These are phyloP conservation scores for Hydrocynus forskahlii DNA, from an alignment of 2,797 vertebrate species.

Conservation along the genomic window DNA sequence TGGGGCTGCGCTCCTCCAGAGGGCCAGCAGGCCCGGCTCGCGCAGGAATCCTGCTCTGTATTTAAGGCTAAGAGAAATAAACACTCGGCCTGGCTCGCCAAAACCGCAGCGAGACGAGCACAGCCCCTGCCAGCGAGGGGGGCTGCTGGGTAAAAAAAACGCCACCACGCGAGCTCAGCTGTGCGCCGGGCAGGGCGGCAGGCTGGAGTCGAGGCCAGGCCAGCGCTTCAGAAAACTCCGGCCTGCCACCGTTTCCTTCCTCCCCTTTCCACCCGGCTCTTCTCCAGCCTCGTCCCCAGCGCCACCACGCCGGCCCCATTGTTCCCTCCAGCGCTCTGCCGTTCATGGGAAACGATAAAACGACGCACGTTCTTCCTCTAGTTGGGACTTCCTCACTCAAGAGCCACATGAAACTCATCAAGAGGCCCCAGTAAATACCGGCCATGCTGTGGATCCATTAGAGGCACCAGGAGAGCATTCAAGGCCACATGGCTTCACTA, in stretches of 20 bases:
- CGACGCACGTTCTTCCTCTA: constrained; percentile 49
- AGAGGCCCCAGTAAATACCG: not conserved
- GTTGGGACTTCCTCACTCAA: constrained; percentile 42
- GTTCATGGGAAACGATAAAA: constrained; percentile 54
- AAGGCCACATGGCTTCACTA: not conserved
- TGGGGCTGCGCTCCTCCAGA: constrained; percentile 10
- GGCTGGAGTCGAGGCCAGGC: not conserved
- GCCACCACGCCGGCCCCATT: constrained; percentile 3
- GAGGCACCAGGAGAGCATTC: not conserved
- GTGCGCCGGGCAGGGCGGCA: not conserved
- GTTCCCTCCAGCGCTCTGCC: constrained; percentile 29
- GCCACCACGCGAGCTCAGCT: not conserved
- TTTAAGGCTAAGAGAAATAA: constrained; percentile 51
- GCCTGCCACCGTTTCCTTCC: constrained; percentile 5
- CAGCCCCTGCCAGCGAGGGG: constrained; percentile 34
- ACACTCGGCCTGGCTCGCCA: constrained; percentile 33
- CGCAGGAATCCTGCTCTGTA: constrained; percentile 43
- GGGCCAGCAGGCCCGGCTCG: constrained; percentile 15
- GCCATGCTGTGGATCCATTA: not conserved
- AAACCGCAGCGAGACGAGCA: constrained; percentile 43
- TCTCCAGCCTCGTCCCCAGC: not conserved
- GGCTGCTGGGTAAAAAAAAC: constrained; percentile 19
- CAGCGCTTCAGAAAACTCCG: not conserved
- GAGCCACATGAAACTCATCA: constrained; percentile 34
- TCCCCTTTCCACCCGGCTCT: constrained; percentile 9